Conservation (phyloP, 2,797 vertebrate species). For the Pantherophis alleghaniensis region DNA sequence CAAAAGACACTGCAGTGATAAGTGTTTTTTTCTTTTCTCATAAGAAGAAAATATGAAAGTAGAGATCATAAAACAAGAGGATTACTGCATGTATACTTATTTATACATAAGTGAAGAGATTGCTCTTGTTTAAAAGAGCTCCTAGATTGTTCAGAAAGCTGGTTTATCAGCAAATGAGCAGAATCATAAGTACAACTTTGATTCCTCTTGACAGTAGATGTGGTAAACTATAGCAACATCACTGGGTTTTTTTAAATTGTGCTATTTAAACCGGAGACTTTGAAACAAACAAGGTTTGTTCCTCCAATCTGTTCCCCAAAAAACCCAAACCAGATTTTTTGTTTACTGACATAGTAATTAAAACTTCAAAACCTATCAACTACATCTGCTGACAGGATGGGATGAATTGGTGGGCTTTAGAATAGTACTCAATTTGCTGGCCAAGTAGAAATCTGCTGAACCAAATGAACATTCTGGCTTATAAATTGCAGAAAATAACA, state of each 20-base stretch:
- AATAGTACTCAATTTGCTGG: neutral
- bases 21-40: neutral
- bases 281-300: neutral
- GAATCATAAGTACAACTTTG: neutral
- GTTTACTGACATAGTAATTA: neutral
- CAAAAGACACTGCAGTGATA: neutral
- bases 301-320: neutral
- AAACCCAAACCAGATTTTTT: neutral
- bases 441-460: neutral
- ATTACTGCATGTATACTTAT: neutral
- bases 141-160: neutral
- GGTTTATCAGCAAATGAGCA: neutral
- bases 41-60: neutral
- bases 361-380: neutral
- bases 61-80: neutral
- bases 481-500: neutral
- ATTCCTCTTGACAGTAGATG: neutral
- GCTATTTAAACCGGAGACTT: neutral
- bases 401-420: neutral
- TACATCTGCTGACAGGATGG: neutral
- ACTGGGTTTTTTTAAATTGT: neutral
- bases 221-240: neutral
- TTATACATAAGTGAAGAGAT: neutral
- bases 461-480: neutral
- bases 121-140: neutral